Conservation (phyloP, 2,113 vertebrate species). For the Crotalus horridus region DNA sequence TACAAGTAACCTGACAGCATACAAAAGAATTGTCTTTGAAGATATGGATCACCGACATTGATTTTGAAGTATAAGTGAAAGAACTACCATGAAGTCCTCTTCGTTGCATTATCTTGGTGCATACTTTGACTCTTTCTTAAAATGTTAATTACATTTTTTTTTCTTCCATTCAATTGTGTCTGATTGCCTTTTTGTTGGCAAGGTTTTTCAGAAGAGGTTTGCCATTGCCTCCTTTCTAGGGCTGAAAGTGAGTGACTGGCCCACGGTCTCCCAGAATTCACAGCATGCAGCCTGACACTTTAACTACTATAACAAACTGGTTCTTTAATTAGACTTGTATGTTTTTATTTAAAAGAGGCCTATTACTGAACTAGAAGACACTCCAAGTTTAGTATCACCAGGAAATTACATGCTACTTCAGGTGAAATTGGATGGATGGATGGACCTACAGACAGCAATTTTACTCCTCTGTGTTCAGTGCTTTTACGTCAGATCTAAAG, state of each 20-base stretch:
- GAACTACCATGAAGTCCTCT: slow-evolving; percentile 35
- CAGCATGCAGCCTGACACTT: not conserved
- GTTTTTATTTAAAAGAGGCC: slow-evolving; percentile 51
- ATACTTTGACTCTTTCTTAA: slow-evolving; percentile 48
- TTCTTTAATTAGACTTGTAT: slow-evolving; percentile 54
- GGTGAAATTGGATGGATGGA: not conserved
- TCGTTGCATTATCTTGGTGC: slow-evolving; percentile 38
- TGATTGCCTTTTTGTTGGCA: not conserved
- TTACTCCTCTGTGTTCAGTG: slow-evolving; percentile 30
- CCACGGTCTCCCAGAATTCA: not conserved
- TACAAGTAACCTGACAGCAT: slow-evolving; percentile 43
- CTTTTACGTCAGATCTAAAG: slow-evolving; percentile 26
- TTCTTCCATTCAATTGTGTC: not conserved
- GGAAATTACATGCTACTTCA: slow-evolving; percentile 25
- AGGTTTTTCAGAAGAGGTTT: not conserved
- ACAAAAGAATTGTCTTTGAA: slow-evolving; percentile 49
- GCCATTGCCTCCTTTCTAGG: not conserved
- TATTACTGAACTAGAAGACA: slow-evolving; percentile 10
- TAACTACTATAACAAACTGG: not conserved
- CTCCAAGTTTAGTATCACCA: slow-evolving; percentile 6
- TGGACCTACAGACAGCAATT: not conserved
- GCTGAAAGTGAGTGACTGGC: not conserved
- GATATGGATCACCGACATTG: slow-evolving; percentile 38
- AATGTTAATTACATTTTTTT: slow-evolving; percentile 45
- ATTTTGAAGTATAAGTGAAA: slow-evolving; percentile 65